Evolutionary conservation across 2,797 vertebrate genomes (phyloP), one percentile per base, ranked within the genome.

Genomic region (Arnoldichthys spilopterus): DNA sequence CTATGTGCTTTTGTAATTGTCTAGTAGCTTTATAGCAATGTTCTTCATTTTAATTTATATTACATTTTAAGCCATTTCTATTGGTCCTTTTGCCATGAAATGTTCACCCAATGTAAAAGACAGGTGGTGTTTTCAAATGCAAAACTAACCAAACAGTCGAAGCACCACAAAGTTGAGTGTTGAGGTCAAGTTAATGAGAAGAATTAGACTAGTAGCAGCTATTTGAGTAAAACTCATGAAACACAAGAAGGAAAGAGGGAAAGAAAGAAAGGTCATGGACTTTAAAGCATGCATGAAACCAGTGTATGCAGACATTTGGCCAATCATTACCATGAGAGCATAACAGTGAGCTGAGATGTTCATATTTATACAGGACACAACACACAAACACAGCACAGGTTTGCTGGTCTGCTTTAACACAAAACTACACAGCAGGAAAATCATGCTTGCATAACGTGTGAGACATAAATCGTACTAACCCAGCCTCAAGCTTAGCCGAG

Each of bases 291-390:
- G 20, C 62, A 64, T 64, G 20, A 22, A 37, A 13, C 0, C 3
- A 22, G 26, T 59, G 12, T 6, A 26, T 2, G 16, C 18, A 6
- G 16, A 12, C 9, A 12, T 22, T 40, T 66, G 40, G 62, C n/a
- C 11, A 66, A 66, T 40, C 63, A 66, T 66, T 66, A 47, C 26
- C 64, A 68, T n/a, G 30, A 34, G 4, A 20, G n/a, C 30, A 32
- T 34, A 30, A 62, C 26, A 30, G 30, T 18, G 16, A 20, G 28
- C 32, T 32, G 59, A 32, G 22, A 6, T 30, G 28, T 34, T 62
- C 30, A 62, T 20, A 12, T 59, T 59, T 30, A 67, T 22, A 67
- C 24, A 59, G 28, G 13, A 30, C 58, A 61, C 64, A 67, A 16
- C 37, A 68, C 43, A 68, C 40, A 68, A 16, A 18, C 11, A 5